Evolutionary conservation across 2,888 invertebrate genomes (phyloP).

Genomic region (Acrobasis repandana): DNA sequence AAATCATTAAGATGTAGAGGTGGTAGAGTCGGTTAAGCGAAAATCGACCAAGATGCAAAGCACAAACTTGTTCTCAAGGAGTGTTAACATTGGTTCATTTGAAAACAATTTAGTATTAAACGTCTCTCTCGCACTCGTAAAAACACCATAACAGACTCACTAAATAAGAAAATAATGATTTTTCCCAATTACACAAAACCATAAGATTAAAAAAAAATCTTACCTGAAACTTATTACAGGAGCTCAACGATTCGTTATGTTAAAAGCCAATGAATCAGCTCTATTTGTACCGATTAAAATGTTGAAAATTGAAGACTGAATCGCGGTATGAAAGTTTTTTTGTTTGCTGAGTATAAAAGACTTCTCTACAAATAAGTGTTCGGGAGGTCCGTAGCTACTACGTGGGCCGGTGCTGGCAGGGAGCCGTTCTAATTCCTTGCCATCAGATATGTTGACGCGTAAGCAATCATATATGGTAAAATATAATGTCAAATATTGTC

Average conservation of each 20-base stretch:
- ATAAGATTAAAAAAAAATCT: background rate
- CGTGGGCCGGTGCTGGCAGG: slow-evolving; percentile 70
- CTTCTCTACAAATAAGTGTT: accelerated
- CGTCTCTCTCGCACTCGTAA: slow-evolving; percentile 10
- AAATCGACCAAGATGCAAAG: slow-evolving; percentile 10
- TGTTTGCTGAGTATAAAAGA: slow-evolving; percentile 36
- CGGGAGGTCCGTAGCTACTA: slow-evolving; percentile 79
- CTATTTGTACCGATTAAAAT: slow-evolving; percentile 27
- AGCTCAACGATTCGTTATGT: background rate
- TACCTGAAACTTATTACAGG: background rate
- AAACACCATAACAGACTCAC: background rate
- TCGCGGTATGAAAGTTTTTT: slow-evolving; percentile 61
- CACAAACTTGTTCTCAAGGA: background rate
- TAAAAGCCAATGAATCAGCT: background rate
- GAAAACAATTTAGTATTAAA: background rate
- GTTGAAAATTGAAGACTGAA: slow-evolving; percentile 49
- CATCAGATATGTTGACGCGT: slow-evolving; percentile 71
- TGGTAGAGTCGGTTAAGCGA: slow-evolving; percentile 19
- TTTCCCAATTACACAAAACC: background rate
- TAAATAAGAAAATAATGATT: background rate
- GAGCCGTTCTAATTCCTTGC: slow-evolving; percentile 73
- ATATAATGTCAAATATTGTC: slow-evolving; percentile 73
- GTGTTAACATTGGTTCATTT: background rate
- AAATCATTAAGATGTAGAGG: slow-evolving; percentile 31
- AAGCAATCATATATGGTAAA: slow-evolving; percentile 74